phyloP scores from a whole-genome alignment of 1,140 invertebrate species.

The Orius insidiosus region DNA sequence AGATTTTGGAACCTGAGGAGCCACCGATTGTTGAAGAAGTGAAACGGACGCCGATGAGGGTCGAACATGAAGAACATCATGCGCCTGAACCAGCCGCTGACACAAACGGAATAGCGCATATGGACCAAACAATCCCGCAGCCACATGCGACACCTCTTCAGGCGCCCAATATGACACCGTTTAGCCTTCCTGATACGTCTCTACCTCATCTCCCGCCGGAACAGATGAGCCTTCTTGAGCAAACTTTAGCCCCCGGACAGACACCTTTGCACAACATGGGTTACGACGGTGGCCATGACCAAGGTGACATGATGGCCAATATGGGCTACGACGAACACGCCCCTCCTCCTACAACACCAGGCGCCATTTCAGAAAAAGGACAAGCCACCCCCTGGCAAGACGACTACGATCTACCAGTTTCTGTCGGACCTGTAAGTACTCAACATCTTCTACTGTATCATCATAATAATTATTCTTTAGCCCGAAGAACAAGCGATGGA shows the following conservation, averaged over 20 bases:
- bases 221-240: conserved; percentile 19
- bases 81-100: conserved; percentile 7
- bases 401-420: conserved; percentile 69
- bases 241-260: conserved; percentile 8
- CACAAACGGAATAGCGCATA: conserved; percentile 3
- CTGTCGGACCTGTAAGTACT: conserved; percentile 58
- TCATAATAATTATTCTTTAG: conserved; percentile 26
- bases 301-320: conserved; percentile 37
- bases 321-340: conserved; percentile 59
- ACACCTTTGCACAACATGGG: conserved; percentile 50
- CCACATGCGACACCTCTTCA: conserved; percentile 1
- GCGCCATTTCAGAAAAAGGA: conserved; percentile 40
- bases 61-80: background rate
- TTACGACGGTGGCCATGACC: conserved; percentile 27
- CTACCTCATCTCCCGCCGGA: conserved; percentile 31
- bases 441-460: conserved; percentile 3
- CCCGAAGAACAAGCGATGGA: conserved; percentile 69
- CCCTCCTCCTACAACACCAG: conserved; percentile 41
- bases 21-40: conserved; percentile 21
- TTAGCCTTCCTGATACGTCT: conserved; percentile 6
- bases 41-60: background rate
- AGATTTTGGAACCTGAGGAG: conserved; percentile 27
- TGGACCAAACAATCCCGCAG: conserved; percentile 8
- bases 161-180: conserved; percentile 16
- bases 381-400: conserved; percentile 54